Evolutionary conservation across 2,797 vertebrate genomes (phyloP).

Genomic region (Falco novaeseelandiae): DNA sequence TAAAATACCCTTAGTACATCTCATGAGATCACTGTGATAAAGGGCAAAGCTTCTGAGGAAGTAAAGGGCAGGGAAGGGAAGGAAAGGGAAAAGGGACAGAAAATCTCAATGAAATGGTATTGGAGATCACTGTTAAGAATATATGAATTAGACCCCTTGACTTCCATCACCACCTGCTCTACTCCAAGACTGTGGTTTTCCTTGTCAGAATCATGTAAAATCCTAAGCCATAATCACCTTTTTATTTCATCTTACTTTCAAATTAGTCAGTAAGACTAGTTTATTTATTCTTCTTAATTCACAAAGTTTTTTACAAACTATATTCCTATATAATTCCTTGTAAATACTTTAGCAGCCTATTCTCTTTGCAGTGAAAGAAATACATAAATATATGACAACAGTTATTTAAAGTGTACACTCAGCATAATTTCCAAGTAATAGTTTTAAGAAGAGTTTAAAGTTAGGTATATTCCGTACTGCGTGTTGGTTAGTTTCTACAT

Average conservation of each 20-base stretch:
- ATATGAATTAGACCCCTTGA: neutral
- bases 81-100: neutral
- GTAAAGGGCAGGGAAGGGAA: neutral
- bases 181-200: neutral
- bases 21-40: neutral
- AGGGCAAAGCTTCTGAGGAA: slow-evolving; percentile 22
- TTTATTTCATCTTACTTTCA: neutral
- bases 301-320: neutral
- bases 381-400: neutral
- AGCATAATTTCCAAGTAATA: neutral
- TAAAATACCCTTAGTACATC: neutral
- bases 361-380: neutral
- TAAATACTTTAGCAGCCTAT: neutral
- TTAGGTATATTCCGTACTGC: neutral
- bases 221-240: neutral
- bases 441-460: neutral
- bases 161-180: neutral
- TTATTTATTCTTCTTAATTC: neutral
- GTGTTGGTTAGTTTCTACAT: neutral
- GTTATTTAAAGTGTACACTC: neutral
- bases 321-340: neutral
- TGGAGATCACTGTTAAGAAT: neutral
- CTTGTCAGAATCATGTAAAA: neutral
- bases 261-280: neutral
- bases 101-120: neutral